Conservation (phyloP, 2,113 vertebrate genomes). For the Gallinago undulata region DNA sequence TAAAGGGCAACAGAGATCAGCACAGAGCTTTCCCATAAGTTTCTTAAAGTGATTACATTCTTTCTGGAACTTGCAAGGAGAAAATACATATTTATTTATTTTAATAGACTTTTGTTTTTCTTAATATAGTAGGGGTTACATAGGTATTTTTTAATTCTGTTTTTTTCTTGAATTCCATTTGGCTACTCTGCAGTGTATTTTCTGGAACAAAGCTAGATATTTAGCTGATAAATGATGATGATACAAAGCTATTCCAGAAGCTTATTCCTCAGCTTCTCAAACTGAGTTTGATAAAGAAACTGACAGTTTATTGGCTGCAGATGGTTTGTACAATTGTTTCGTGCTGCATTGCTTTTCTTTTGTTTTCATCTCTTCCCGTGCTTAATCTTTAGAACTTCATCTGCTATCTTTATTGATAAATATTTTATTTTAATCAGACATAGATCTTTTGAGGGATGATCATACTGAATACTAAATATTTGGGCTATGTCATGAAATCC, state of each 20-base stretch:
- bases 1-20: not conserved
- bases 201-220: not conserved
- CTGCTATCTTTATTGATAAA: not conserved
- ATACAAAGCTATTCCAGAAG: not conserved
- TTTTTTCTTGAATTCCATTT: not conserved
- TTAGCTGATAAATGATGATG: not conserved
- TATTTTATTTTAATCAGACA: conserved; percentile 20
- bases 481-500: not conserved
- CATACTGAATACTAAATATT: conserved; percentile 36
- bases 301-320: not conserved
- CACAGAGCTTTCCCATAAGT: not conserved
- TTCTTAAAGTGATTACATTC: not conserved
- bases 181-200: not conserved
- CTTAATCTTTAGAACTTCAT: not conserved
- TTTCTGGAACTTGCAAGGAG: not conserved
- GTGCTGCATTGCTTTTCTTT: not conserved
- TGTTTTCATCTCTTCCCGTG: not conserved
- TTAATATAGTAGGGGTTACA: not conserved
- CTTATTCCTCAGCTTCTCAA: not conserved
- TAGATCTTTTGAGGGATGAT: not conserved
- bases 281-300: not conserved
- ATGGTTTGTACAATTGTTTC: not conserved
- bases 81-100: not conserved
- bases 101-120: not conserved
- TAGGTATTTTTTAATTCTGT: not conserved